Evolutionary conservation across 2,113 vertebrate genomes (phyloP), one percentile per base, ranked within the genome.

Genomic region (Trichechus manatus): DNA sequence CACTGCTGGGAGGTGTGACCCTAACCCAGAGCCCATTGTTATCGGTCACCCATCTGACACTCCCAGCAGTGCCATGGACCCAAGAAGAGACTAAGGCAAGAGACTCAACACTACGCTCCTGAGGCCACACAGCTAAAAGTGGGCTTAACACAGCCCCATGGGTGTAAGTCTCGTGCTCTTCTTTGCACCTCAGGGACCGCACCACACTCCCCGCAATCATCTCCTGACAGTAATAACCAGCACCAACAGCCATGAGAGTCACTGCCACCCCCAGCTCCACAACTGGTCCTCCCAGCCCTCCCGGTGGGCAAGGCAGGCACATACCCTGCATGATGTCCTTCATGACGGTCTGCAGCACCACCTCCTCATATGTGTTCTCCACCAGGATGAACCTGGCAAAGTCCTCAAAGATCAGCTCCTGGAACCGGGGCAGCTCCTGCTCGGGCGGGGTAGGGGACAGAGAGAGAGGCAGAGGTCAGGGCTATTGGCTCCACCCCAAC

Each of bases 321-420:
- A 97, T 96, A 99, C 99, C 99, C 98, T 99, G 99, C 99, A 99
- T 99, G 92, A 99, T 99, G 97, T 99, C 99, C 96, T 99, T 99
- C 98, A 99, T 99, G 96, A 99, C 99, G 0, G 99, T 99, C 98
- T 99, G 99, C 15, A 99, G 98, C 94, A 99, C 99, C 15, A 99
- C 99, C 98, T 99, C 99, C 97, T 99, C 99, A 0, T 99, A 99
- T 0, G 99, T 98, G 97, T 99, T 99, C 95, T 99, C 99, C 97
- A 99, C 99, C 96, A 99, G 98, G 94, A 99, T 99, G 98, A 99
- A 99, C 77, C 96, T 98, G 88, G 99, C 99, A 29, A 99, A 99
- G 97, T 99, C 99, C 98, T 99, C 99, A 0, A 99, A 99, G 98
- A 99, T 99, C 63, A 99, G 98, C 98, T 99, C 99, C 97, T 99